These are phyloP conservation scores for Lampropteryx suffumata DNA, from an alignment of 2,888 invertebrate species.

Conservation along the genomic window DNA sequence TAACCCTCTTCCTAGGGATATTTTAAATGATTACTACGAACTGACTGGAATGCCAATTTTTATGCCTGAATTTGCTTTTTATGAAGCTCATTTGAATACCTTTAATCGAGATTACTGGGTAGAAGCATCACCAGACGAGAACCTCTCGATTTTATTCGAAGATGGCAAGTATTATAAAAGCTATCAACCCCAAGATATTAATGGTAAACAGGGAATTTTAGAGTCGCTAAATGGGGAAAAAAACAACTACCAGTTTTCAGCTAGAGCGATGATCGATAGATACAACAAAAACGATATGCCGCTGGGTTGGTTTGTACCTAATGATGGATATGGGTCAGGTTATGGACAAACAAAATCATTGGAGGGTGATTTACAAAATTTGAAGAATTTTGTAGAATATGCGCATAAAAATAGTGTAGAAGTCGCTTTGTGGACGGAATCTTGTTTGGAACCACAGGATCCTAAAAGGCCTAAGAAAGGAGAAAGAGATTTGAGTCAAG, in stretches of 20 bases:
- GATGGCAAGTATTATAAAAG: slow-evolving; percentile 70
- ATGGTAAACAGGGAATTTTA: slow-evolving; percentile 59
- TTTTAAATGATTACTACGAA: slow-evolving; percentile 69
- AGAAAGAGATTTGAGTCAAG: slow-evolving; percentile 67
- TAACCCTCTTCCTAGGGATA: slow-evolving; percentile 52
- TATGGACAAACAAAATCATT: slow-evolving; percentile 72
- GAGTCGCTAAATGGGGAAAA: slow-evolving; percentile 75
- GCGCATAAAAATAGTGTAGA: slow-evolving; percentile 62
- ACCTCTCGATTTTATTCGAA: slow-evolving; percentile 64
- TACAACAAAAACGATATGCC: slow-evolving; percentile 69
- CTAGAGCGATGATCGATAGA: slow-evolving; percentile 73
- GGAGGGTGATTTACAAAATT: slow-evolving; percentile 68
- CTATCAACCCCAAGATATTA: slow-evolving; percentile 62
- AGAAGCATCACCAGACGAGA: slow-evolving; percentile 47
- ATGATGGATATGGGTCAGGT: slow-evolving; percentile 74
- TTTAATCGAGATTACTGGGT: slow-evolving; percentile 78
- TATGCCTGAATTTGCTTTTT: slow-evolving; percentile 71
- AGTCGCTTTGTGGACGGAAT: slow-evolving; percentile 74
- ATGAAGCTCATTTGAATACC: slow-evolving; percentile 72
- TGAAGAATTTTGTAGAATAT: slow-evolving; percentile 62
- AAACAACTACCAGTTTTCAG: slow-evolving; percentile 74
- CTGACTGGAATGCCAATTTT: slow-evolving; percentile 68
- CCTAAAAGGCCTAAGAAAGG: slow-evolving; percentile 69
- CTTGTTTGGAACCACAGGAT: slow-evolving; percentile 63
- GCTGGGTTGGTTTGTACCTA: slow-evolving; percentile 73